phyloP scores from a whole-genome alignment of 2,113 vertebrate genomes.

The Pseudopodoces humilis region DNA sequence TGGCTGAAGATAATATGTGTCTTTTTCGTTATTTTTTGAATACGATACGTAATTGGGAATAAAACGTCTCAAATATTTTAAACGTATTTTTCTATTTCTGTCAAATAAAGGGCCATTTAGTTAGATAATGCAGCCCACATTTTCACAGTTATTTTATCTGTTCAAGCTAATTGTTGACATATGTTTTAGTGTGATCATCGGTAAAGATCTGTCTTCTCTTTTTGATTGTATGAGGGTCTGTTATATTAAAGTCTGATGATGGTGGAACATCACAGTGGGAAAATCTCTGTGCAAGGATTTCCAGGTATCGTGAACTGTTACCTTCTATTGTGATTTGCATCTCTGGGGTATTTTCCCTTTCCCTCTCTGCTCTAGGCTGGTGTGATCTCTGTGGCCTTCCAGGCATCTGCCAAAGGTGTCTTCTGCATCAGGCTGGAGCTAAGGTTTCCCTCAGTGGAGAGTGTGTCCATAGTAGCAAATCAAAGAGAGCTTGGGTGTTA shows the following conservation, averaged over 20 bases:
- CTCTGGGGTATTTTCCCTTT: background rate
- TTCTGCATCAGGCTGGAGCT: background rate
- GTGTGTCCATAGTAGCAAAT: background rate
- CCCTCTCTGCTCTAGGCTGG: background rate
- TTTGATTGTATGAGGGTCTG: background rate
- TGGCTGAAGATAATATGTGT: background rate
- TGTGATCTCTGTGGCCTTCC: background rate
- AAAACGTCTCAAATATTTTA: background rate
- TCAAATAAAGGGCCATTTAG: background rate
- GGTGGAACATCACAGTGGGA: background rate
- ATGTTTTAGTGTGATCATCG: background rate
- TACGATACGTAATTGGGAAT: rapidly evolving
- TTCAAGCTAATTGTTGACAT: background rate
- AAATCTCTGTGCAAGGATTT: background rate
- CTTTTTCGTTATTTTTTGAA: background rate
- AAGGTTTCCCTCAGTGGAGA: background rate
- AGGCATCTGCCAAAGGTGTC: background rate
- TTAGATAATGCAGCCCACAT: background rate
- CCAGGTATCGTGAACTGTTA: background rate
- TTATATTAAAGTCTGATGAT: background rate
- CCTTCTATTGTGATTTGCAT: background rate
- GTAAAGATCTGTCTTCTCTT: background rate
- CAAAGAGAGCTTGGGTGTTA: background rate
- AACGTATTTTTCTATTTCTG: background rate
- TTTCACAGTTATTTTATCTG: background rate